These are phyloP conservation scores for Azemiops feae DNA, from an alignment of 2,113 vertebrate species.

Conservation along the genomic window DNA sequence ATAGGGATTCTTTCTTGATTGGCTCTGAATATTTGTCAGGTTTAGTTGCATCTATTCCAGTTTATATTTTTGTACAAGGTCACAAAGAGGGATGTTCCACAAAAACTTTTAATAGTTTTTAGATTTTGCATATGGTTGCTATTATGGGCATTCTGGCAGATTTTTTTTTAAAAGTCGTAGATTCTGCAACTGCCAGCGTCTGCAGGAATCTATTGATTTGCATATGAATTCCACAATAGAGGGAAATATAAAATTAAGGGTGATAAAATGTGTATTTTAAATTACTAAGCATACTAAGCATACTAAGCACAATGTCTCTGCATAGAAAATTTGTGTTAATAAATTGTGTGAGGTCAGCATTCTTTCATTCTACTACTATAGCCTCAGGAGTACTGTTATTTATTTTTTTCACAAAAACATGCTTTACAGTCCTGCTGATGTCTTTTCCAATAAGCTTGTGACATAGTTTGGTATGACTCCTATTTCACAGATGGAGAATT, in stretches of 20 bases:
- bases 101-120: not conserved
- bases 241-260: not conserved
- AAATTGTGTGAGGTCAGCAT: not conserved
- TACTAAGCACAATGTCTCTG: not conserved
- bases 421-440: not conserved
- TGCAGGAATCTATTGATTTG: not conserved
- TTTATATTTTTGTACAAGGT: not conserved
- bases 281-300: not conserved
- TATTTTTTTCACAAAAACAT: not conserved
- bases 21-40: not conserved
- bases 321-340: not conserved
- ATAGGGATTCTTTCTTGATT: not conserved
- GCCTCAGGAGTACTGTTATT: not conserved
- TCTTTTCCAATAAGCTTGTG: not conserved
- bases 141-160: not conserved
- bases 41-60: not conserved
- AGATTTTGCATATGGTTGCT: not conserved
- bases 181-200: not conserved
- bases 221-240: not conserved
- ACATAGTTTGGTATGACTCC: not conserved
- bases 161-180: not conserved
- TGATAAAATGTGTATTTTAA: not conserved
- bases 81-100: not conserved
- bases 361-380: not conserved
- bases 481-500: not conserved